phyloP scores from a whole-genome alignment of 2,113 vertebrate species.

The Cyanoramphus novaezelandiae region DNA sequence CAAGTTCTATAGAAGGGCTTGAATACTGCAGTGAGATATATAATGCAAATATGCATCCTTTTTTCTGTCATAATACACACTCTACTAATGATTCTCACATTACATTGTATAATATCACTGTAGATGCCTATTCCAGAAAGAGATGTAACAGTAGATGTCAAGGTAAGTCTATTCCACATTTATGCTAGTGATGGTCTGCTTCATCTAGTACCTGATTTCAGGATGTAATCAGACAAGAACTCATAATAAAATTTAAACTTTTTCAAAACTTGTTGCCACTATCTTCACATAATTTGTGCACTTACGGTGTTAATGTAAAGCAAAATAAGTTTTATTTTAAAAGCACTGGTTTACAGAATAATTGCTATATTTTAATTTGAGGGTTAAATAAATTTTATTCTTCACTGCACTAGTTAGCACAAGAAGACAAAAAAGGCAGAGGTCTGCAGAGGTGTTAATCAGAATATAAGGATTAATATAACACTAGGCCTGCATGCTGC shows the following conservation, averaged over 20 bases:
- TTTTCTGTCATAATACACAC: neutral
- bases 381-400: neutral
- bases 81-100: neutral
- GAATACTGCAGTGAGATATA: neutral
- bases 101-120: neutral
- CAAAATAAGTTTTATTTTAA: neutral
- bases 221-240: neutral
- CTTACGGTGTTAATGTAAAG: neutral
- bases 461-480: neutral
- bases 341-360: neutral
- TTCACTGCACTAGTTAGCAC: neutral
- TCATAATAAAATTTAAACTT: neutral
- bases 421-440: neutral
- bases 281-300: neutral
- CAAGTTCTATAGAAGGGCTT: neutral
- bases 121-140: neutral
- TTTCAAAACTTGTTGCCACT: neutral
- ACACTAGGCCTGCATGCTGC: neutral
- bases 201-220: neutral
- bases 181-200: neutral
- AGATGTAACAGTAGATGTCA: neutral
- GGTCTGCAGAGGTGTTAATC: neutral
- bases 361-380: neutral
- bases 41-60: neutral
- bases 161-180: neutral